These are phyloP conservation scores for Lysandra bellargus DNA, from an alignment of 2,888 invertebrate species.

Conservation along the genomic window DNA sequence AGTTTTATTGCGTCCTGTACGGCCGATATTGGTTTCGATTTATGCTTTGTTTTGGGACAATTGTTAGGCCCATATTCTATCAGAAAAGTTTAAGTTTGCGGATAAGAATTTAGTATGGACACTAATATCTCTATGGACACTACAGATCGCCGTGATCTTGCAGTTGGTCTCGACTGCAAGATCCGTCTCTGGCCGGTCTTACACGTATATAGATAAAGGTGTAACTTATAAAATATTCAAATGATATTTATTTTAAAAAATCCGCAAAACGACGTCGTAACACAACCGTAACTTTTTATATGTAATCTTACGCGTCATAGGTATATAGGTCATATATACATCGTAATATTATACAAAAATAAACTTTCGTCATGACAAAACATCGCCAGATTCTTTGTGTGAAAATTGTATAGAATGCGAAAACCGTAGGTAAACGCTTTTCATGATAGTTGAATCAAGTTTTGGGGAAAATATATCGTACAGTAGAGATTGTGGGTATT, in stretches of 20 bases:
- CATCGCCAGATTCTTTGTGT: not conserved
- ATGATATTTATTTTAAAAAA: not conserved
- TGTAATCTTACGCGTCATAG: not conserved
- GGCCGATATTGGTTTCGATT: too few species aligned
- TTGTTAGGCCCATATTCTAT: too few species aligned
- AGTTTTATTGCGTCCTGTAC: too few species aligned
- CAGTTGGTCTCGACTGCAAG: too few species aligned
- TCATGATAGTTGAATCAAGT: not conserved
- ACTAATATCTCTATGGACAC: too few species aligned
- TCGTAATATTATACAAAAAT: not conserved
- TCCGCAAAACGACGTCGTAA: not conserved
- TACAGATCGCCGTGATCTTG: too few species aligned
- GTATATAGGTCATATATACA: not conserved
- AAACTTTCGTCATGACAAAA: not conserved
- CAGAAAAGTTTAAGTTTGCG: too few species aligned
- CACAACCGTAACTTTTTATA: not conserved
- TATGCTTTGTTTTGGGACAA: too few species aligned
- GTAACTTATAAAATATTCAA: not conserved
- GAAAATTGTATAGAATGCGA: not conserved
- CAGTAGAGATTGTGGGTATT: not conserved
- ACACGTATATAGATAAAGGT: too few species aligned
- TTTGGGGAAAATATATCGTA: not conserved
- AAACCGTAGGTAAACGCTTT: not conserved
- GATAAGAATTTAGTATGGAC: too few species aligned
- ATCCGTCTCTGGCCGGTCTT: too few species aligned